Evolutionary conservation across 2,888 invertebrate species (phyloP), one percentile per base, ranked within the genome.

Genomic region (Stramonita haemastoma): DNA sequence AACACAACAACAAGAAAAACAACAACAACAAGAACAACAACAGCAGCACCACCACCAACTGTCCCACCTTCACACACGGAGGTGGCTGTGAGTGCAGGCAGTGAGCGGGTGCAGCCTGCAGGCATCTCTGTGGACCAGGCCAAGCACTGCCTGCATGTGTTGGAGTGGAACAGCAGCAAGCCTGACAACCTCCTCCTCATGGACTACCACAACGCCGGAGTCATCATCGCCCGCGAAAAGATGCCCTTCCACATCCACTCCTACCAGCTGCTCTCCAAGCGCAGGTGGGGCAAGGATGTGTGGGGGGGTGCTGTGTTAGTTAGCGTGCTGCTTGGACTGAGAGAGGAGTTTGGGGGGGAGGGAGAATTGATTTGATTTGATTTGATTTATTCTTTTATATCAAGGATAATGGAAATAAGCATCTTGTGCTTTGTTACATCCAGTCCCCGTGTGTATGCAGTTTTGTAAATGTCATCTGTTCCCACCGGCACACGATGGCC

Each of bases 131-230:
- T 92, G 17, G 87, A 90, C 70, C 91, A 92, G 81, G 90, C 89
- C 8, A 89, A 90, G 19, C 83, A 91, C 19, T 88, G 91, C 32
- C 87, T 94, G 85, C 90, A 90, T 79, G 92, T 91, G 13, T 87
- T 92, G 2, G 88, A 90, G 34, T 92, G 92, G 85, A 84, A 85
- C 57, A 81, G 56, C 56, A 46, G 83, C 17, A 88, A 77, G 1
- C 56, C 77, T 13, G 93, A 93, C 70, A 86, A 89, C 60, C 87
- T 93, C 1, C 88, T 91, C 60, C 86, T 92, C 15, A 89, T 91
- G 77, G 92, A 93, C 73, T 86, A 92, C 11, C 87, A 90, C 56
- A 91, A 92, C 87, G 89, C 91, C 36, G 91, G 92, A 1, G 91
- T 92, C 19, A 90, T 91, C 84, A 91, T 93, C 32, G 81, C 89